Conservation (phyloP, 2,797 vertebrate genomes). For the Gymnocypris eckloni region DNA sequence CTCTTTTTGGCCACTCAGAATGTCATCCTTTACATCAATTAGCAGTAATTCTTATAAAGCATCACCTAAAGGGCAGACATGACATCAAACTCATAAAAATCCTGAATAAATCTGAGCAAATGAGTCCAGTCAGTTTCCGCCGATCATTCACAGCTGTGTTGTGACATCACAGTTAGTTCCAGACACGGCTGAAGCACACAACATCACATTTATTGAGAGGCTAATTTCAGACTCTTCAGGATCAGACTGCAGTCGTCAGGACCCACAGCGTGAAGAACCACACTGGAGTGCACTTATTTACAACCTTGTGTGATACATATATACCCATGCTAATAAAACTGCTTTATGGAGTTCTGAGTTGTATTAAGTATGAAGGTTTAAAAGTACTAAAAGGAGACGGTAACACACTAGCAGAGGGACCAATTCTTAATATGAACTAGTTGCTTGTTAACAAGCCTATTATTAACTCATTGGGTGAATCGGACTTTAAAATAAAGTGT, state of each 20-base stretch:
- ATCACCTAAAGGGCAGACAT: constrained; percentile 21
- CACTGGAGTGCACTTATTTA: background rate
- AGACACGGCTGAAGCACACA: constrained; percentile 15
- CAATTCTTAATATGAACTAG: background rate
- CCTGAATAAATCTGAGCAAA: constrained; percentile 38
- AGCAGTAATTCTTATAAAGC: background rate
- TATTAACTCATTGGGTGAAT: background rate
- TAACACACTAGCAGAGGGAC: background rate
- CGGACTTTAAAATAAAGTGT: background rate
- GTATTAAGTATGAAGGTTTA: background rate
- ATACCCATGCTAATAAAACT: background rate
- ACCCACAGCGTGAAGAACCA: background rate
- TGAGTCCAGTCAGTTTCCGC: constrained; percentile 28
- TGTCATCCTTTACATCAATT: constrained; percentile 27
- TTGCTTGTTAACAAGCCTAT: background rate
- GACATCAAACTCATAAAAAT: constrained; percentile 33
- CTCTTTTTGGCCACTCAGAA: constrained; percentile 5
- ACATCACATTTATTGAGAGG: constrained; percentile 31
- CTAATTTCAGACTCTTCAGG: constrained; percentile 26
- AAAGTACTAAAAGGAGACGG: background rate
- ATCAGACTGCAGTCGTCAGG: constrained; percentile 21
- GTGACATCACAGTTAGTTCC: constrained; percentile 22
- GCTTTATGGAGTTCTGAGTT: background rate
- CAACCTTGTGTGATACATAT: constrained; percentile 7
- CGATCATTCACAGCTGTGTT: constrained; percentile 39